Evolutionary conservation across 2,888 invertebrate species (phyloP), one percentile per base, ranked within the genome.

Genomic region (Pocota personata): DNA sequence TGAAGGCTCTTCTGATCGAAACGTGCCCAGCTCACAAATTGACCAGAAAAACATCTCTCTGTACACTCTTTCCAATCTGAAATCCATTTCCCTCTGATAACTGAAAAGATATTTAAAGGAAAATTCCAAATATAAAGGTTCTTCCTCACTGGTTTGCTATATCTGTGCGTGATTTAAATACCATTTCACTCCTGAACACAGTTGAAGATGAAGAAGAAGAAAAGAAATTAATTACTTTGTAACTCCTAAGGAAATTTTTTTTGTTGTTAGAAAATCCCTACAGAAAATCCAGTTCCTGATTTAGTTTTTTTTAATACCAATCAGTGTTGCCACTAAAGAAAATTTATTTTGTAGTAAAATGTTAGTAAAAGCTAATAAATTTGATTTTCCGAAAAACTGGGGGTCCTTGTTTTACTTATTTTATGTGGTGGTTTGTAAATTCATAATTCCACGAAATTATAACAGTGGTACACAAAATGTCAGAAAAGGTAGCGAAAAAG

Each of bases 101-200:
- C 77, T 83, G 55, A 30, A 67, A 73, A 67, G 62, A 78, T 83
- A 37, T 19, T 52, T 60, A 64, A 71, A 35, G 35, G 24, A 50
- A 73, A 60, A 48, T 46, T 52, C 32, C 19, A 60, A 72, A 60
- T 32, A 37, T 21, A 60, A 77, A 58, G 69, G 40, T 50, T 73
- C n/a, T 50, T 7, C 48, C 50, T 27, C 21, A n/a, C 30, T 64
- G 35, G 21, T 24, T 4, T 50, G 58, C 24, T 30, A 43, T 67
- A 73, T 58, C 73, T 69, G 79, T 84, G 83, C 73, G 69, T 79
- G 79, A 73, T 78, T 83, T 78, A 78, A 83, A 83, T 78, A 78
- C 83, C 10, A 78, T 78, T 80, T 80, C 58, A 55, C 35, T 30
- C 35, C n/a, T 8, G 35, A 43, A 50, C 19, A 76, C 69, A 77